phyloP scores from a whole-genome alignment of 2,113 vertebrate genomes.

The Terrapene triunguis region DNA sequence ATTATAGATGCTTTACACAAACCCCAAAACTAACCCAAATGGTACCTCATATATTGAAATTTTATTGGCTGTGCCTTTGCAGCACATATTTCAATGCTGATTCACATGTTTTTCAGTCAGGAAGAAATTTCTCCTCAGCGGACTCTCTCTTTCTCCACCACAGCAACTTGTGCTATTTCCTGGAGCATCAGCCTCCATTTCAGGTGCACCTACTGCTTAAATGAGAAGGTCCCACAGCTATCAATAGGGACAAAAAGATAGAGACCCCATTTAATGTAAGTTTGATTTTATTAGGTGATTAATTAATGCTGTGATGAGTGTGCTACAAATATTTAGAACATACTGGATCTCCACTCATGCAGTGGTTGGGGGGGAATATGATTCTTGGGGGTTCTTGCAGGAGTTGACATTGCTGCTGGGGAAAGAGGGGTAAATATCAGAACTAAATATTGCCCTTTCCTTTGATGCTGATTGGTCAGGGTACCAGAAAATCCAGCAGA shows the following conservation, averaged over 20 bases:
- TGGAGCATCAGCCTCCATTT: not conserved
- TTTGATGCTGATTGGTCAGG: not conserved
- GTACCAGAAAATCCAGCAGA: not conserved
- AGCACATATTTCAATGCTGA: not conserved
- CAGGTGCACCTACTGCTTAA: not conserved
- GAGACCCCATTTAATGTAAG: not conserved
- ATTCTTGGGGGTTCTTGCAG: not conserved
- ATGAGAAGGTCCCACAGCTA: not conserved
- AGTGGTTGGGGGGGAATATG: not conserved
- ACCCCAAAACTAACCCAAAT: not conserved
- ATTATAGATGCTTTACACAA: not conserved
- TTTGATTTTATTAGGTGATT: not conserved
- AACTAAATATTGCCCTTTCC: not conserved
- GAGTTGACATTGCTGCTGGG: fast-evolving
- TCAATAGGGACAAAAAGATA: not conserved
- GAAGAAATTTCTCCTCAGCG: not conserved
- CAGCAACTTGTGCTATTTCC: not conserved
- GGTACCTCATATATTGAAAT: not conserved
- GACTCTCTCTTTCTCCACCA: not conserved
- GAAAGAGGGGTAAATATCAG: not conserved
- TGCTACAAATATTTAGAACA: not conserved
- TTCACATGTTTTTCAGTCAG: constrained; percentile 10
- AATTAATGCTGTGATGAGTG: not conserved
- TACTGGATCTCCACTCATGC: not conserved
- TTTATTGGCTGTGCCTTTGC: not conserved